Base-by-base conservation (phyloP, 2,888 invertebrate genomes). In the Miltochrista miniata region DNA sequence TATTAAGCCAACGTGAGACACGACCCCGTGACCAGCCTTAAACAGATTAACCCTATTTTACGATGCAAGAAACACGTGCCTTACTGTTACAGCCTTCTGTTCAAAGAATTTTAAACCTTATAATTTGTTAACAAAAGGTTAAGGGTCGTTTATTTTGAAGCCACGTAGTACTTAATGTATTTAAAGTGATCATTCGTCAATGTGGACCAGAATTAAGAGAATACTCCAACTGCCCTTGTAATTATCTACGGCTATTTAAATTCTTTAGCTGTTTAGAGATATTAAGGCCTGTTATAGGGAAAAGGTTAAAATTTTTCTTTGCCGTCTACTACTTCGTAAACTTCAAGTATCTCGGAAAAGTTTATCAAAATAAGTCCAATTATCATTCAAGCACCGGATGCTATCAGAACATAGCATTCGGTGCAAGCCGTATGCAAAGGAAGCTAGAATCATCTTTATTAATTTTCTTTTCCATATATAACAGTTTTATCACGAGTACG, bases 41-140 rank as follows among this genome's bases (percentile, higher is more conserved):
- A 74, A 68, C 48, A 69, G 72, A 76, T 74, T 74, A 75, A 71
- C 71, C 70, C 61, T 51, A 52, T 72, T 68, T 55, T 61, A 59
- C 60, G 50, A 60, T 64, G 54, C 60, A 64, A 24, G 18, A 24
- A 55, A 68, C 66, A 64, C 68, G 54, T 65, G 59, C 46, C 51
- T 36, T 54, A 53, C 52, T 56, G 51, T 48, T 47, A 46, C 46
- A 61, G 47, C 12, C 45, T 51, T 49, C 48, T 46, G 43, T 51
- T 35, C 11, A 49, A 35, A 34, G 45, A 49, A 56, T 51, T 48
- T 59, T 51, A 51, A 64, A 30, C 45, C 43, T 36, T 42, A 24
- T 37, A 48, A 48, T 51, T 40, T 51, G 18, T 5, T 5, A 5
- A 24, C 18, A 24, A 45, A 74, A 51, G 40, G 55, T 13, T 24